These are phyloP conservation scores for Noturus placidus DNA, from an alignment of 2,113 vertebrate genomes.

Conservation along the genomic window DNA sequence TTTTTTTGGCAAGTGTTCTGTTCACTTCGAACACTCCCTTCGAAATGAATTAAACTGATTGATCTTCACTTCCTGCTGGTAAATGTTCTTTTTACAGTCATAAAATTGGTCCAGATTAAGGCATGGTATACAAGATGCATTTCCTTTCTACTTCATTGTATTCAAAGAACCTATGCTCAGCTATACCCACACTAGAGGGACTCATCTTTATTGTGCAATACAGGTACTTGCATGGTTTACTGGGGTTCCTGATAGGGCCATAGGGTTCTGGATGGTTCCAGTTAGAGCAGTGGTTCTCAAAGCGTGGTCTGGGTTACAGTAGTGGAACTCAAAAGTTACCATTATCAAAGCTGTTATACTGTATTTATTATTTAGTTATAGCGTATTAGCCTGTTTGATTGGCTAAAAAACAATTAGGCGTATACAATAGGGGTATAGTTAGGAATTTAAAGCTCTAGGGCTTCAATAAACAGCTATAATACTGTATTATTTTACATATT, in stretches of 20 bases:
- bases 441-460: too few species aligned
- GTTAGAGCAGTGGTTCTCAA: not conserved
- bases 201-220: not conserved
- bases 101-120: conserved; percentile 6
- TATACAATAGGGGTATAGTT: too few species aligned
- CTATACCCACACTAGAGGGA: not conserved
- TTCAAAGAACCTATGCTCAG: not conserved
- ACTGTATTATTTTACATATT: too few species aligned
- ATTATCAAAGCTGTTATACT: not conserved
- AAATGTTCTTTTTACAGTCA: conserved; percentile 4
- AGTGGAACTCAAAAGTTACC: not conserved
- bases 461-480: too few species aligned
- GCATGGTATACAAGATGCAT: not conserved
- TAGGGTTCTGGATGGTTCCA: not conserved
- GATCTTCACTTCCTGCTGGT: conserved; percentile 4
- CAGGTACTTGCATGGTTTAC: not conserved
- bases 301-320: not conserved
- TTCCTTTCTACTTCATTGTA: not conserved
- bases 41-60: conserved; percentile 29
- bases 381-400: too few species aligned
- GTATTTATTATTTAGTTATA: not conserved
- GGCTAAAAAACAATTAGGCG: too few species aligned
- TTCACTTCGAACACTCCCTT: not conserved
- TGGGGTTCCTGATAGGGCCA: not conserved
- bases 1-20: conserved; percentile 1